These are phyloP conservation scores for Leucosticte australis DNA, from an alignment of 2,113 vertebrate genomes.

Conservation along the genomic window DNA sequence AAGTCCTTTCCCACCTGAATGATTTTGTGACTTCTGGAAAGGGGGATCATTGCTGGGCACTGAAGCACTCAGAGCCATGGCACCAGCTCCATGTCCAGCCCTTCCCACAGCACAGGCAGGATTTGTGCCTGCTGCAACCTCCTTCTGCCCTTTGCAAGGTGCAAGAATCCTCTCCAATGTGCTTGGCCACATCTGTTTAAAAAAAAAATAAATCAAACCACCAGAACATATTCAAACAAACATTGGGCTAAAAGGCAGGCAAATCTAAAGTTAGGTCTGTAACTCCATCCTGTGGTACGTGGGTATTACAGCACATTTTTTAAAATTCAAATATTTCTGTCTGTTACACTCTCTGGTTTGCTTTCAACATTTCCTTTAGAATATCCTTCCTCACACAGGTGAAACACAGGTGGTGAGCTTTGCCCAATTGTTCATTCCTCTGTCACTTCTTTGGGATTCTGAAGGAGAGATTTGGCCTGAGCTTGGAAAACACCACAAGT, in stretches of 20 bases:
- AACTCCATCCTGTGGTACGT: conserved; percentile 68
- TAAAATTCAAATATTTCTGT: neutral
- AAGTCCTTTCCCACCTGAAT: neutral
- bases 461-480: neutral
- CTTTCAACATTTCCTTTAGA: neutral
- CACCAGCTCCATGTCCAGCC: neutral
- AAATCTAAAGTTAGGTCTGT: conserved; percentile 59
- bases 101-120: neutral
- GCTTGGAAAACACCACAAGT: neutral
- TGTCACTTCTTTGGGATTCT: accelerated
- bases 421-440: neutral
- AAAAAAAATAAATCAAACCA: neutral
- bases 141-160: neutral
- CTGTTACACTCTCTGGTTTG: neutral
- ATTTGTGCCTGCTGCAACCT: neutral
- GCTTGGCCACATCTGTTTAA: neutral
- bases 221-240: neutral
- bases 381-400: accelerated
- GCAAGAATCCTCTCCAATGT: neutral
- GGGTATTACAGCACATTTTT: conserved; percentile 45
- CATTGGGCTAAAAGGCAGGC: neutral
- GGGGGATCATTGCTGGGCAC: accelerated
- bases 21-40: neutral
- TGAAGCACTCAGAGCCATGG: too few relatives aligned
- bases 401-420: neutral